Percentiles rank a stretch among this genome's conserved stretches.
Evolutionary conservation across 2,888 invertebrate genomes (phyloP).

Genomic region (Imbricaverruca yamaguchii): DNA sequence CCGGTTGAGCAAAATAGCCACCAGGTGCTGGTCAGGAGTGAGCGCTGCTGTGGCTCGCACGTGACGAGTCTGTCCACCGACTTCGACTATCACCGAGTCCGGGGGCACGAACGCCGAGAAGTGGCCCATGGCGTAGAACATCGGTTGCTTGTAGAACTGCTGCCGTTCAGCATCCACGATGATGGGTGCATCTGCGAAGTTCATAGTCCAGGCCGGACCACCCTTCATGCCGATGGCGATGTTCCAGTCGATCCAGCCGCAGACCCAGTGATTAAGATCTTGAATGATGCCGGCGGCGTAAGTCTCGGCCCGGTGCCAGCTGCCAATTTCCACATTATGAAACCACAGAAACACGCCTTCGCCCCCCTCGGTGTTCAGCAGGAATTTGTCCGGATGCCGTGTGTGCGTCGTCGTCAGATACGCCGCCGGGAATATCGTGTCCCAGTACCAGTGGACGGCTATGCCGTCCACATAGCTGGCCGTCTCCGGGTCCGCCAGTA

Average conservation of each 20-base stretch:
- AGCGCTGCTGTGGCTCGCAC: background rate
- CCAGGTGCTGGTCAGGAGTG: background rate
- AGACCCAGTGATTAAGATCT: conserved; percentile 47
- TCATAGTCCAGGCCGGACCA: conserved; percentile 49
- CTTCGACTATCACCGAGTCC: conserved; percentile 32
- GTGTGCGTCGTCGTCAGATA: conserved; percentile 43
- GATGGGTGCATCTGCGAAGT: conserved; percentile 49
- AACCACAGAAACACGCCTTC: conserved; percentile 33
- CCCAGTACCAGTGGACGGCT: conserved; percentile 51
- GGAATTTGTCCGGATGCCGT: conserved; percentile 46
- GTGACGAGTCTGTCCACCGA: background rate
- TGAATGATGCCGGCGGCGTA: conserved; percentile 49
- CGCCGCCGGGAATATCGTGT: conserved; percentile 38
- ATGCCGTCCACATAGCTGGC: conserved; percentile 44
- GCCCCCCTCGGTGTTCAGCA: conserved; percentile 50
- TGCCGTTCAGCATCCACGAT: conserved; percentile 43
- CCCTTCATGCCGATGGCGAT: conserved; percentile 46
- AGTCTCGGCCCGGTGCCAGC: conserved; percentile 47
- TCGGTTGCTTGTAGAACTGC: conserved; percentile 50
- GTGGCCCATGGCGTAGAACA: conserved; percentile 51
- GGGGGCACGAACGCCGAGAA: conserved; percentile 41
- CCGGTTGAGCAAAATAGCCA: background rate
- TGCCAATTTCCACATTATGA: conserved; percentile 43
- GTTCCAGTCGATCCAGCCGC: conserved; percentile 53
- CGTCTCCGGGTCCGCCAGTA: conserved; percentile 37